phyloP scores from a whole-genome alignment of 2,113 vertebrate species.

The Conger conger region DNA sequence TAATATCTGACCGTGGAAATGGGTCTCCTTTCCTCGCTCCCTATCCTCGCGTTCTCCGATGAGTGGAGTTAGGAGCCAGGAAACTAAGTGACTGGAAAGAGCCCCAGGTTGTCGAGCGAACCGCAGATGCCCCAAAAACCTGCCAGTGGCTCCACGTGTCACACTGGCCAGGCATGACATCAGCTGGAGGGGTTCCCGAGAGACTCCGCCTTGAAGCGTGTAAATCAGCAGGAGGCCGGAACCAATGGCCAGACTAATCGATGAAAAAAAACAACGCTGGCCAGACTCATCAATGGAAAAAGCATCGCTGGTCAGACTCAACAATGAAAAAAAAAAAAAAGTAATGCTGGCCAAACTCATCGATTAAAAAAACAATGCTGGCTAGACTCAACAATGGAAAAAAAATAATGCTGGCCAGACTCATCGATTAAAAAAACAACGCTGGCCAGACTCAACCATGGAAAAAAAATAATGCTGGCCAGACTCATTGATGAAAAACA shows the following conservation, averaged over 20 bases:
- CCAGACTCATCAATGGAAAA: neutral
- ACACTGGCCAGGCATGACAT: slow-evolving; percentile 27
- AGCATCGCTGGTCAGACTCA: no score
- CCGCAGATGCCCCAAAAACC: slow-evolving; percentile 26
- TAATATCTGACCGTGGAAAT: no score
- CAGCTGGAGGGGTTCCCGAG: slow-evolving; percentile 33
- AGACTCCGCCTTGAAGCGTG: slow-evolving; percentile 26
- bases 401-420: neutral
- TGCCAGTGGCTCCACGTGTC: neutral
- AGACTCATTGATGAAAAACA: slow-evolving; percentile 13
- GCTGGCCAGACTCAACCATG: no score
- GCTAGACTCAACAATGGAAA: no score
- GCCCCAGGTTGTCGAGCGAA: no score
- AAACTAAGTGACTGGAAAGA: no score
- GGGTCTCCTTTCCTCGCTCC: no score
- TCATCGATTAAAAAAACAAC: slow-evolving; percentile 10
- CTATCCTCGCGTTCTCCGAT: no score
- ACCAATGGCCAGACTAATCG: neutral
- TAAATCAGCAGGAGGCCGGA: slow-evolving; percentile 28
- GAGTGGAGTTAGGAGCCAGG: no score
- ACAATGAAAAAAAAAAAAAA: no score
- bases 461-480: no score
- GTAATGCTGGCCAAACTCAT: neutral
- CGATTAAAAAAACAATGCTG: slow-evolving; percentile 10
- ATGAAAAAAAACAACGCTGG: slow-evolving; percentile 5